These are phyloP conservation scores for Bugula neritina DNA, from an alignment of 2,888 invertebrate genomes.

Conservation along the genomic window DNA sequence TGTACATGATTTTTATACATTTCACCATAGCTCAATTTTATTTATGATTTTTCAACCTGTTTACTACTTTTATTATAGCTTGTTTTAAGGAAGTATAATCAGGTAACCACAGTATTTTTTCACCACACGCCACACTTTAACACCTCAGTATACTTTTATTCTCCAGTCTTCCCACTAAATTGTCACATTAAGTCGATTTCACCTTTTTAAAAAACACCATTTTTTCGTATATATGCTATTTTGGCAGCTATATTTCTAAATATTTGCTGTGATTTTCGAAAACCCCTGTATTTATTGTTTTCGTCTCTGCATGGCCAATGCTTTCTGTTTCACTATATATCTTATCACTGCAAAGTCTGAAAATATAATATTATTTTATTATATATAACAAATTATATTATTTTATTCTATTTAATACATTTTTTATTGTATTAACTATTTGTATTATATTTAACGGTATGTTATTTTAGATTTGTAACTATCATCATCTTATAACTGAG, in stretches of 20 bases:
- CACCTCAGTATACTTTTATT: not conserved
- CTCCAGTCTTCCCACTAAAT: not conserved
- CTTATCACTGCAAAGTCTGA: too few species aligned
- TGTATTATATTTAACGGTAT: not conserved
- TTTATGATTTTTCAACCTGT: too few species aligned
- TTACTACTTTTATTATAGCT: too few species aligned
- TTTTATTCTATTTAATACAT: not conserved
- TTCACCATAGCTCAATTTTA: too few species aligned
- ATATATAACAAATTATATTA: not conserved
- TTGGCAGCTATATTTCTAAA: too few species aligned
- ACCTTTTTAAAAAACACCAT: not conserved
- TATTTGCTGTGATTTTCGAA: too few species aligned
- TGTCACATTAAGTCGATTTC: not conserved
- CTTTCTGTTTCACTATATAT: too few species aligned
- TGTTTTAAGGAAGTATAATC: slow-evolving; percentile 20
- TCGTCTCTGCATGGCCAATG: too few species aligned
- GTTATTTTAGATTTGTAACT: not conserved
- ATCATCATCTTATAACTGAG: not conserved
- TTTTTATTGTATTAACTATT: not conserved
- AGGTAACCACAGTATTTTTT: not conserved
- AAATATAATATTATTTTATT: too few species aligned
- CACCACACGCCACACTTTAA: not conserved
- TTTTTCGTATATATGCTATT: too few species aligned
- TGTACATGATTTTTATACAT: too few species aligned
- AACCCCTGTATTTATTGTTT: too few species aligned